Conservation (phyloP, 2,888 invertebrate genomes). For the Mythimna loreyi region DNA sequence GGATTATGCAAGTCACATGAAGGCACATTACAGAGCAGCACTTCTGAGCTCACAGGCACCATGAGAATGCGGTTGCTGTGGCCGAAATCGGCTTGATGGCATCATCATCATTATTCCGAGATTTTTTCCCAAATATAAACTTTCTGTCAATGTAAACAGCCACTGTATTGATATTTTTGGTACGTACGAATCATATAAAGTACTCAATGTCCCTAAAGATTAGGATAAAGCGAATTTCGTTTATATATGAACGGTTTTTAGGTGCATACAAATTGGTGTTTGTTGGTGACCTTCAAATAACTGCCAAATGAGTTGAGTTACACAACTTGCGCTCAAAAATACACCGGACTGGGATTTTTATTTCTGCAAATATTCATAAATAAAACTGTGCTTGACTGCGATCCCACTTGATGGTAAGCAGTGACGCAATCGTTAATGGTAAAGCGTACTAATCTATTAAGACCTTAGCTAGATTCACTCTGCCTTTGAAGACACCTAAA, state of each 20-base stretch:
- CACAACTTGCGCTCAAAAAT: neutral
- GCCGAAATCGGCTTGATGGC: too few species aligned
- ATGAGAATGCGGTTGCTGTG: too few species aligned
- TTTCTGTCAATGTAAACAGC: constrained; percentile 14
- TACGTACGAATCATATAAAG: constrained; percentile 64
- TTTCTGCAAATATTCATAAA: neutral
- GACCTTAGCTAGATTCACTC: too few species aligned
- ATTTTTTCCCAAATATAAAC: constrained; percentile 25
- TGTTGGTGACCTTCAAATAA: constrained; percentile 40
- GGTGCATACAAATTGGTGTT: constrained; percentile 60
- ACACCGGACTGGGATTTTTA: neutral
- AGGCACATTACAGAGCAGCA: too few species aligned
- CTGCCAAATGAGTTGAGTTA: constrained; percentile 26
- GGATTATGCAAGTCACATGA: too few species aligned
- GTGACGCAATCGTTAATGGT: too few species aligned
- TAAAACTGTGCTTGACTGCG: too few species aligned
- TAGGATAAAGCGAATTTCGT: constrained; percentile 54
- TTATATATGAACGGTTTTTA: constrained; percentile 51
- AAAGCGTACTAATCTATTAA: too few species aligned
- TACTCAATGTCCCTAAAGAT: constrained; percentile 60
- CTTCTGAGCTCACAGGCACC: too few species aligned
- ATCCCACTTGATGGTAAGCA: too few species aligned
- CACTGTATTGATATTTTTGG: constrained; percentile 52
- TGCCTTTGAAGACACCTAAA: too few species aligned
- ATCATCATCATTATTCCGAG: constrained; percentile 9